These are phyloP conservation scores for Ophion slaviceki DNA, from an alignment of 2,888 invertebrate species.

Conservation along the genomic window DNA sequence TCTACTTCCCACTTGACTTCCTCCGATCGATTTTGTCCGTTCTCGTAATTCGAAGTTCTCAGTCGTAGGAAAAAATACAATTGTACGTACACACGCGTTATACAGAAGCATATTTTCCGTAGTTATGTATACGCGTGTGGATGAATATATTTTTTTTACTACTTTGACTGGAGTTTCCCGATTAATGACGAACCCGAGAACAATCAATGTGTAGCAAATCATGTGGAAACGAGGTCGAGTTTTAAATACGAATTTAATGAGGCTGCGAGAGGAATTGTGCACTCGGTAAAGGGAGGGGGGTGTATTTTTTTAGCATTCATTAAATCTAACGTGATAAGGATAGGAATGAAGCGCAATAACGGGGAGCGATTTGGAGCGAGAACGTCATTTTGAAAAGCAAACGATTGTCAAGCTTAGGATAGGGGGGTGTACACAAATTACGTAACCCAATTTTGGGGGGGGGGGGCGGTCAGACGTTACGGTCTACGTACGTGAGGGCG, in stretches of 20 bases:
- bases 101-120: neutral
- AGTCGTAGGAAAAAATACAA: slow-evolving; percentile 11
- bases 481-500: no score
- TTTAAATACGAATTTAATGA: neutral
- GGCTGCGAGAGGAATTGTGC: neutral
- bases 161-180: neutral
- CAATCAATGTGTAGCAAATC: neutral
- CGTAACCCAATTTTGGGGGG: no score
- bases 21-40: slow-evolving; percentile 26
- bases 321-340: neutral
- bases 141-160: neutral
- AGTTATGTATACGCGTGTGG: neutral
- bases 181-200: neutral
- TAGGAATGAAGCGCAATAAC: neutral
- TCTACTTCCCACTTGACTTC: slow-evolving; percentile 47
- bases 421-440: no score
- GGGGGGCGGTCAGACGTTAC: no score
- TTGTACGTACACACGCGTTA: neutral
- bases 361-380: neutral
- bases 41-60: slow-evolving; percentile 42
- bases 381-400: neutral
- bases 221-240: neutral
- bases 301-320: neutral
- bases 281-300: neutral
- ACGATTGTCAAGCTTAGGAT: neutral